Conservation (phyloP, 2,888 invertebrate genomes). For the Drosophila borborema region DNA sequence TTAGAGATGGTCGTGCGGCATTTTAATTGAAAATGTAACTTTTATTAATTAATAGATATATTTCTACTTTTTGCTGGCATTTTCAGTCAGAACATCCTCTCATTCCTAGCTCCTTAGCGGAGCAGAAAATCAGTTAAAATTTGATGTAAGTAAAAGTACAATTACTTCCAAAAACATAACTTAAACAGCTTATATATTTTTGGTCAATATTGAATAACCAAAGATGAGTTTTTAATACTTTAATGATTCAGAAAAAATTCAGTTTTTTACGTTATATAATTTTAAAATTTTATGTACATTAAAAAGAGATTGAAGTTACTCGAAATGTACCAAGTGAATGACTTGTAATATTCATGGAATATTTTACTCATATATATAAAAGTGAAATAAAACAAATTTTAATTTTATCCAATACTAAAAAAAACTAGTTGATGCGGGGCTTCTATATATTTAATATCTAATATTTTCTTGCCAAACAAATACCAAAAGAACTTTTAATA, state of each 20-base stretch:
- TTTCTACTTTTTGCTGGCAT: not conserved
- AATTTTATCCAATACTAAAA: not conserved
- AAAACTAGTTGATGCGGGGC: not conserved
- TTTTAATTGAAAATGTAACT: not conserved
- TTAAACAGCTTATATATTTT: too few species aligned
- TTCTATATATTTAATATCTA: too few species aligned
- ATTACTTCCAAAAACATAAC: too few species aligned
- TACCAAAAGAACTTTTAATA: not conserved
- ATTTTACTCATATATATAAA: not conserved
- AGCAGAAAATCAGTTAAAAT: not conserved
- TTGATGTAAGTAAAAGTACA: not conserved
- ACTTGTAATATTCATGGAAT: not conserved
- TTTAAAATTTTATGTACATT: too few species aligned
- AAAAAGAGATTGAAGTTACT: too few species aligned
- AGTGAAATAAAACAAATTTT: not conserved
- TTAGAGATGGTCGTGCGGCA: slow-evolving; percentile 27
- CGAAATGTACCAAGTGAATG: not conserved
- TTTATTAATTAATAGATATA: not conserved
- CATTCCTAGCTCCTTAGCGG: rapidly evolving
- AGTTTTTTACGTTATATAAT: too few species aligned
- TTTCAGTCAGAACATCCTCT: not conserved
- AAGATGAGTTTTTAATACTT: too few species aligned
- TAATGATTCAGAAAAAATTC: too few species aligned
- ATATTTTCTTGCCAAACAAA: too few species aligned
- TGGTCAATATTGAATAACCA: too few species aligned